phyloP scores from a whole-genome alignment of 2,113 vertebrate genomes.

The Zosterops japonicus region DNA sequence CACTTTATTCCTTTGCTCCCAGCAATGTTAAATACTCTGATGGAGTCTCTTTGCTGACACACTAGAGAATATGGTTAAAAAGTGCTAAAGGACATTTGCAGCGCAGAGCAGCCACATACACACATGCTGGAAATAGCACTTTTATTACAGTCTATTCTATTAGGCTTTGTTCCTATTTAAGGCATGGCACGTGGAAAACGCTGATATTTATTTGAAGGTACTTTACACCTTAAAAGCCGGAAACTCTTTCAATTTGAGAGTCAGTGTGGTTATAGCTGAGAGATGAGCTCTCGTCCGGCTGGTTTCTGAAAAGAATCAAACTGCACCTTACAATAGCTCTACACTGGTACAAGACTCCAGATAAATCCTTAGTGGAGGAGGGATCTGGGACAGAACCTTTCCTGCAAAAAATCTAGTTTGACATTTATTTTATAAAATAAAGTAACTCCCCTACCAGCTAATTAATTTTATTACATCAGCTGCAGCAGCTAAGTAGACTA shows the following conservation, averaged over 20 bases:
- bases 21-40: conserved; percentile 81
- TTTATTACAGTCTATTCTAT: conserved; percentile 36
- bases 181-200: background rate
- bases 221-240: background rate
- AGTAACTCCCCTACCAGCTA: conserved; percentile 10
- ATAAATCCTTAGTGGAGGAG: background rate
- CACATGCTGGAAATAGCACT: conserved; percentile 13
- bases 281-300: background rate
- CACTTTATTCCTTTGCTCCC: conserved; percentile 81
- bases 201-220: conserved; percentile 1
- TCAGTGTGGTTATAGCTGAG: background rate
- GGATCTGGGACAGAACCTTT: background rate
- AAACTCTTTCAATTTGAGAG: background rate
- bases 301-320: background rate
- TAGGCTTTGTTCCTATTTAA: conserved; percentile 49
- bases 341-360: background rate
- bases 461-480: conserved; percentile 19
- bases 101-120: background rate
- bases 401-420: background rate
- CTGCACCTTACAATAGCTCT: rapidly evolving
- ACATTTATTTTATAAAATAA: conserved; percentile 27
- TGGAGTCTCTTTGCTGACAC: conserved; percentile 72
- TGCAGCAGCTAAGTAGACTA: background rate
- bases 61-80: conserved; percentile 73
- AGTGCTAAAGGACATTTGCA: conserved; percentile 72